These are phyloP conservation scores for Drosophila arawakana DNA, from an alignment of 1,140 invertebrate species.

Conservation along the genomic window DNA sequence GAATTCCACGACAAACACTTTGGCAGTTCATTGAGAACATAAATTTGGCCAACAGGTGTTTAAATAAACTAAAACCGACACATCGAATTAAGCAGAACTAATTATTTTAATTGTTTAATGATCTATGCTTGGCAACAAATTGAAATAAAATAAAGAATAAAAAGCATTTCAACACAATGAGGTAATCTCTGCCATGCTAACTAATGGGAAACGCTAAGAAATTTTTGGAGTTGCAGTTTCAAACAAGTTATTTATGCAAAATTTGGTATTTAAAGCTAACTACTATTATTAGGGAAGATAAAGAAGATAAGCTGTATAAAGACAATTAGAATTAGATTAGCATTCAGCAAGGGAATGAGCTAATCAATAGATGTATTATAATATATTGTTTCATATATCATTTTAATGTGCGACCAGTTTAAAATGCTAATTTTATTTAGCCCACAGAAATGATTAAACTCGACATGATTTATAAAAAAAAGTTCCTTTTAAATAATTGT, in stretches of 20 bases:
- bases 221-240: too few species aligned
- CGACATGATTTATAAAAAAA: neutral
- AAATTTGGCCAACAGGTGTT: constrained; percentile 29
- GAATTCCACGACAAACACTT: constrained; percentile 16
- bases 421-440: constrained; percentile 3
- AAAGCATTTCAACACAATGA: neutral
- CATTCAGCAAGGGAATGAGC: neutral
- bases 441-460: neutral
- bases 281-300: neutral
- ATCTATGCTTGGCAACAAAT: neutral
- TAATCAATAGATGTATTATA: neutral
- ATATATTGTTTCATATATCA: neutral
- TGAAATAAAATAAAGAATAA: neutral
- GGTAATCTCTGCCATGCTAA: neutral
- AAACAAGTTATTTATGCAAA: constrained; percentile 13
- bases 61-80: neutral
- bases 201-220: neutral
- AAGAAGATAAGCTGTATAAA: neutral
- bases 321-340: neutral
- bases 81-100: neutral
- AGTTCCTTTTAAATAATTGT: constrained; percentile 1
- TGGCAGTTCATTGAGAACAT: constrained; percentile 26
- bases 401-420: constrained; percentile 14
- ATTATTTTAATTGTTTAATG: constrained; percentile 19
- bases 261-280: neutral